Conservation (phyloP, 2,888 invertebrate genomes). For the Iphiclides podalirius region DNA sequence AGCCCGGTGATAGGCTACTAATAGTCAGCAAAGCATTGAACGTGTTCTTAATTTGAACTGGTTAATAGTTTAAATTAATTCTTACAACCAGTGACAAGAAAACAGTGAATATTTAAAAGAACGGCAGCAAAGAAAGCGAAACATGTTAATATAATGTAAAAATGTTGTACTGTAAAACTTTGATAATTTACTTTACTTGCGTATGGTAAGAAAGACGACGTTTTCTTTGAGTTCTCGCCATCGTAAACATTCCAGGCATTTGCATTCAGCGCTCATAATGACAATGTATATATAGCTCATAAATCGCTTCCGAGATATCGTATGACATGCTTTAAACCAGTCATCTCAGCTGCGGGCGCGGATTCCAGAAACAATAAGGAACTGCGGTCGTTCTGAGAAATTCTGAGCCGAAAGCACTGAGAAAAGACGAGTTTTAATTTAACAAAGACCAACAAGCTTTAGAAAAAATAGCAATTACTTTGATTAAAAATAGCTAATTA, state of each 20-base stretch:
- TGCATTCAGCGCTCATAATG: conserved; percentile 4
- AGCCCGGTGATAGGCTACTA: too few relatives aligned
- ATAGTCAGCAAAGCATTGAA: too few relatives aligned
- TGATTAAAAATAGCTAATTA: too few relatives aligned
- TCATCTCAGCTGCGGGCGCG: conserved; percentile 1
- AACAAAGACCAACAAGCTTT: too few relatives aligned
- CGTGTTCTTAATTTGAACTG: too few relatives aligned
- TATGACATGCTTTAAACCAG: conserved; percentile 14
- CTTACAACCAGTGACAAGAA: too few relatives aligned
- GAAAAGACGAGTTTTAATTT: neutral
- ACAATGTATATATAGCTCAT: conserved; percentile 7
- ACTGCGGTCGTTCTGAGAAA: conserved; percentile 17
- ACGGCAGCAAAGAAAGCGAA: too few relatives aligned
- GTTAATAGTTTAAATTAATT: too few relatives aligned
- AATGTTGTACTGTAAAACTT: too few relatives aligned
- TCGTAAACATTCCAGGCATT: conserved; percentile 6
- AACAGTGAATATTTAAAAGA: too few relatives aligned
- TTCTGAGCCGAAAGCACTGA: conserved; percentile 1
- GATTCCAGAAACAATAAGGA: conserved; percentile 17
- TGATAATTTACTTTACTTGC: neutral
- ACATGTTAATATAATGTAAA: too few relatives aligned
- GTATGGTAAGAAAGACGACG: neutral
- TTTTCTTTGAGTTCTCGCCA: conserved; percentile 1
- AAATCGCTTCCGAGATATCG: conserved; percentile 16
- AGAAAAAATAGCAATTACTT: too few relatives aligned